Base-by-base conservation (phyloP, 64 coral and sea anemone species). In the Catalaphyllia jardinei region DNA sequence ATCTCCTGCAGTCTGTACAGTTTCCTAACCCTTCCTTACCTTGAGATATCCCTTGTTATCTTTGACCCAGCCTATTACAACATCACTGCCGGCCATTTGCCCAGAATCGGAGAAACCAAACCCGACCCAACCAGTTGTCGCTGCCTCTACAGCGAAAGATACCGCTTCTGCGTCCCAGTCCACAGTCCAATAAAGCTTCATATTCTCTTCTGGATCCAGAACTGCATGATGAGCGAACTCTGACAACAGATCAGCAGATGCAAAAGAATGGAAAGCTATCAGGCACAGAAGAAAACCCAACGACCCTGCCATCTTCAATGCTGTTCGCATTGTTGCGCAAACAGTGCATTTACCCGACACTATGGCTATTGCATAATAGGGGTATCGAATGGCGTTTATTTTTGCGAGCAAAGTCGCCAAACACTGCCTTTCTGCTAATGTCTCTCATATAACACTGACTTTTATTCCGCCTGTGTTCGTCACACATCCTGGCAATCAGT, bases 61-160 rank as follows among this genome's bases (percentile, higher is more conserved):
- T 38, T 90, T 82, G 28, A 90, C 89, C 89, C 89, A 90, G 20
- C 89, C 89, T 27, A 90, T 90, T 6, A 90, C 89, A 27, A 90
- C 55, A 63, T 90, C 89, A 33, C 77, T 72, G n/a, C 89, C 89
- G 13, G 29, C 57, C 89, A 90, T 90, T 62, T 52, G 46, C 22
- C 89, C 89, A 75, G 89, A 77, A 24, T 79, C 29, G 20, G 89
- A 90, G 67, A 90, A 82, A n/a, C 89, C 89, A 74, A 90, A 54
- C 8, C 89, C 89, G 20, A 90, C 52, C 89, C 89, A 90, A 4
- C 89, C 89, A 72, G 79, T 82, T 29, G 89, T 91, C 11, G 1
- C 18, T 16, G 89, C 89, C 72, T 84, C 79, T 9, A 91, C 28
- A 31, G 89, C 89, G 50, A 91, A 91, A 29, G 49, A 74, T 24